Evolutionary conservation across 2,888 invertebrate genomes (phyloP).

Genomic region (Drosophila conformis): DNA sequence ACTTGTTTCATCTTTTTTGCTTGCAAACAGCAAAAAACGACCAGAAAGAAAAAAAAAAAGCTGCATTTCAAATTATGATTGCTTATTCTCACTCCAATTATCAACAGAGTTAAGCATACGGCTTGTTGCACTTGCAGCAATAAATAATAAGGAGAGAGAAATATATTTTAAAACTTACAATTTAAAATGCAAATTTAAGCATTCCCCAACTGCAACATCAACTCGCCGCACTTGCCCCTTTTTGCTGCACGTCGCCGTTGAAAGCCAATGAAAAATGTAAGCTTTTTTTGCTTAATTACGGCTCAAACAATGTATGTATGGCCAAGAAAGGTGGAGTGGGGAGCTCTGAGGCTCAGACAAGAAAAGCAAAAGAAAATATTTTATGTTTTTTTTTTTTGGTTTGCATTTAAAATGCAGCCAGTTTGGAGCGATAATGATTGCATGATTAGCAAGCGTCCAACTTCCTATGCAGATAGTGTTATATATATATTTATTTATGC

Average conservation of each 20-base stretch:
- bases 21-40: constrained; percentile 19
- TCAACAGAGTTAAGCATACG: constrained; percentile 78
- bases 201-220: constrained; percentile 28
- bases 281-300: constrained; percentile 67
- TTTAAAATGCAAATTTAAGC: constrained; percentile 76
- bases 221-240: constrained; percentile 1
- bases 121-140: constrained; percentile 73
- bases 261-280: constrained; percentile 69
- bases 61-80: constrained; percentile 66
- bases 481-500: not conserved
- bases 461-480: constrained; percentile 29
- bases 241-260: constrained; percentile 45
- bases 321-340: not conserved
- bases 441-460: constrained; percentile 59
- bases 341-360: constrained; percentile 44
- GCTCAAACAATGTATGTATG: constrained; percentile 34
- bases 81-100: constrained; percentile 79
- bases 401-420: constrained; percentile 51
- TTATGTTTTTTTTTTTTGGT: constrained; percentile 18
- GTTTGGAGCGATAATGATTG: constrained; percentile 55
- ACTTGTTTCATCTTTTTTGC: constrained; percentile 19
- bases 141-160: constrained; percentile 66
- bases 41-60: constrained; percentile 12
- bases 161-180: constrained; percentile 65
- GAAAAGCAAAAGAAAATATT: constrained; percentile 49